Evolutionary conservation across 2,888 invertebrate species (phyloP), one percentile per base, ranked within the genome.

Genomic region (Eupeodes luniger): DNA sequence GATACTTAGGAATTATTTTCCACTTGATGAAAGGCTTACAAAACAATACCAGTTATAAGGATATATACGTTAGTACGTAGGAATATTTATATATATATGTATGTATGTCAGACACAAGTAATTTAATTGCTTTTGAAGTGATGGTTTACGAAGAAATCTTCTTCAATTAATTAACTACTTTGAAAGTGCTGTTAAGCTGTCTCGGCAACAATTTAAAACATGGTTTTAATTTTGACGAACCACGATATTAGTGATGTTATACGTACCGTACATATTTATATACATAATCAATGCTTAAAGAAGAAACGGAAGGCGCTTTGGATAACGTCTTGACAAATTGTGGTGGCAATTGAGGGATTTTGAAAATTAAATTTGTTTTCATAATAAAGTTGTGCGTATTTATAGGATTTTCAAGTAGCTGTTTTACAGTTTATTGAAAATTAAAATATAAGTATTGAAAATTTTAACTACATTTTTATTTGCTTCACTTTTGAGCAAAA

Each of bases 1-100:
- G 55, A 70, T 55, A 70, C 53, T 70, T 16, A 19, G 19, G 40
- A 55, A 70, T 70, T 70, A 70, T 70, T 53, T 70, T 40, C 70
- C 44, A 70, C 70, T 70, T 70, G 16, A 14, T 7, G 16, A 55
- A 70, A 70, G 19, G 40, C 40, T 70, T 55, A 70, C 44, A 70
- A 55, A 55, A 70, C 70, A 55, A 70, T 70, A 55, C 19, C 55
- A 51, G 10, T 34, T 67, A 34, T 11, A 11, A 67, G 67, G 51
- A 67, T 67, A 57, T 27, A 67, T 2, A 67, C 67, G 9, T 27
- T 27, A 27, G 3, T 3, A 40, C 40, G 9, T 9, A 40, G 3
- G 40, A 40, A 40, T 9, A 40, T 5, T 27, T 40, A 40, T 9
- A 40, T 40, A 40, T 7, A 36, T 36, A 36, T 7, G 36, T 40